Percentiles rank a stretch among this genome's conserved stretches.
Evolutionary conservation across 2,113 vertebrate genomes (phyloP).

Genomic region (Eretmochelys imbricata): DNA sequence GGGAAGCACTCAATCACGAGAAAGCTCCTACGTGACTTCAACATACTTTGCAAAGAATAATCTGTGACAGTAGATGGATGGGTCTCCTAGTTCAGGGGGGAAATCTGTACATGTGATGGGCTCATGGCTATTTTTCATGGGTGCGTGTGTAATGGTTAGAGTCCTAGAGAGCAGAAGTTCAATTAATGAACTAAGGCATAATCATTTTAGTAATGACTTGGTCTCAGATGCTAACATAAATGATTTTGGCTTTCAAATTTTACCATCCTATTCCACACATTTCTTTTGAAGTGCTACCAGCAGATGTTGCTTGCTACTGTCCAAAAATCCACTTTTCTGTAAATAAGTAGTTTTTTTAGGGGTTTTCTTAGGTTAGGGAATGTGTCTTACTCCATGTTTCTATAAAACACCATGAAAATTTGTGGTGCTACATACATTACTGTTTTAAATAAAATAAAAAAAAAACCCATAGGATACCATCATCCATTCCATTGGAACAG

Average conservation of each 20-base stretch:
- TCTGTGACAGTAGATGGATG: not conserved
- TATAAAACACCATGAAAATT: not conserved
- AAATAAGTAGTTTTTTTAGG: not conserved
- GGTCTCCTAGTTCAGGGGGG: not conserved
- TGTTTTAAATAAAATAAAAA: not conserved
- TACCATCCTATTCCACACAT: not conserved
- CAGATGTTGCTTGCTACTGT: not conserved
- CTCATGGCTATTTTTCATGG: not conserved
- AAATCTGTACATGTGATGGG: not conserved
- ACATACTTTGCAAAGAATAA: not conserved
- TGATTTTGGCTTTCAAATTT: not conserved
- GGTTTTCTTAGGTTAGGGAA: not conserved
- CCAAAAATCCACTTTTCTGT: not conserved
- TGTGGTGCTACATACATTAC: not conserved
- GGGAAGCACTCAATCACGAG: conserved; percentile 4
- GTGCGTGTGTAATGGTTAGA: not conserved
- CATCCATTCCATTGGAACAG: not conserved
- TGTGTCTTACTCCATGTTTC: not conserved
- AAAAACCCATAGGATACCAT: not conserved
- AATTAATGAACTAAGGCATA: not conserved
- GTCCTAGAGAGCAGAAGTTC: not conserved
- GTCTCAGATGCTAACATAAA: not conserved
- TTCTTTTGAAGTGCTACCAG: not conserved
- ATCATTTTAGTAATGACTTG: not conserved
- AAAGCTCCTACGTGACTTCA: not conserved